These are phyloP conservation scores for Sardina pilchardus DNA, from an alignment of 2,113 vertebrate species.

Conservation along the genomic window DNA sequence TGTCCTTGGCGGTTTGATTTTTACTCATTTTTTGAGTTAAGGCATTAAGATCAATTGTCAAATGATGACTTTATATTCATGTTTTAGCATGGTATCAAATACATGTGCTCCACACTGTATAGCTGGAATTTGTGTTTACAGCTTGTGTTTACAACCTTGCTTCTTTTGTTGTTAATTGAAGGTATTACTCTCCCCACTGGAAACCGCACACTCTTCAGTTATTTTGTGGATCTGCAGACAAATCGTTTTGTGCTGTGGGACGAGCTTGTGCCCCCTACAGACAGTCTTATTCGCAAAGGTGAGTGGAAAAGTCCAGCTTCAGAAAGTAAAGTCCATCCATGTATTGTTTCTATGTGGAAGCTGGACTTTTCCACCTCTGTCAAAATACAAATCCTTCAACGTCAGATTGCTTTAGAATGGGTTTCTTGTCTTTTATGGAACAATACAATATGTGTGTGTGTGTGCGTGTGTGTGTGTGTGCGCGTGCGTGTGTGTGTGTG, in stretches of 20 bases:
- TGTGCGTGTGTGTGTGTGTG: no score
- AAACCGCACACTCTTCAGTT: slow-evolving; percentile 62
- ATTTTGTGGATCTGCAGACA: slow-evolving; percentile 70
- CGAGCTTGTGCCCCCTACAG: slow-evolving; percentile 61
- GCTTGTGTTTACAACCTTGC: neutral
- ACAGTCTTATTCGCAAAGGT: slow-evolving; percentile 65
- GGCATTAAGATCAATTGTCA: no score
- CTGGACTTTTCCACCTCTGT: slow-evolving; percentile 8
- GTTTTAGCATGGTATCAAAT: no score
- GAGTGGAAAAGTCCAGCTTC: no score
- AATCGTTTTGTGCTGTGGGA: slow-evolving; percentile 67
- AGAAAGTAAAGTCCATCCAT: no score
- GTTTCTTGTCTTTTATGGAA: neutral
- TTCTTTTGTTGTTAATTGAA: slow-evolving; percentile 40
- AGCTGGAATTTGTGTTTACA: no score
- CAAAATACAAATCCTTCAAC: neutral
- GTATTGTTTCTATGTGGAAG: no score
- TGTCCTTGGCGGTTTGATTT: no score
- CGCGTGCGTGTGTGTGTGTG: neutral
- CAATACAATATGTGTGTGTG: neutral
- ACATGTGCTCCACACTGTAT: no score
- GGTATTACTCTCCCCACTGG: slow-evolving; percentile 57
- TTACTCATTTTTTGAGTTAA: no score
- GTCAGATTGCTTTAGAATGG: neutral
- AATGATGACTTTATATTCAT: no score